phyloP scores from a whole-genome alignment of 2,888 invertebrate genomes.

The Sesamia inferens region DNA sequence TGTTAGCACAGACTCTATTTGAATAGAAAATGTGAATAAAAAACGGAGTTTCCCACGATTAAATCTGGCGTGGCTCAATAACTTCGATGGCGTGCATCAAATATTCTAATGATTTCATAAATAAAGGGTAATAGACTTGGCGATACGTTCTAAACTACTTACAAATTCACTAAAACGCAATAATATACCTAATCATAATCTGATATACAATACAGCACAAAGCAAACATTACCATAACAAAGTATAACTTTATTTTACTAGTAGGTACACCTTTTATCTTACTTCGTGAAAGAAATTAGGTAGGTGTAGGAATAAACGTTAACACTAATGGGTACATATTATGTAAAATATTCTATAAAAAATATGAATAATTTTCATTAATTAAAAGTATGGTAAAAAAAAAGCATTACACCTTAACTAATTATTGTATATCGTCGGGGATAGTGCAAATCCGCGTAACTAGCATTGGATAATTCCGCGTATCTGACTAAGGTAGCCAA shows the following conservation, averaged over 20 bases:
- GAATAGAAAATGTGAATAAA: not conserved
- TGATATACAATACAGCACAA: not conserved
- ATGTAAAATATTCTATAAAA: not conserved
- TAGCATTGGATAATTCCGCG: too few relatives aligned
- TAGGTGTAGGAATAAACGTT: not conserved
- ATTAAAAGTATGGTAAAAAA: slow-evolving; percentile 10
- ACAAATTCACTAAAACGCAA: slow-evolving; percentile 3
- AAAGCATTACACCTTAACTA: not conserved
- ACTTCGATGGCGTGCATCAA: slow-evolving; percentile 20
- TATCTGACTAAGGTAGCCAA: too few relatives aligned
- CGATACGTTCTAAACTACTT: not conserved
- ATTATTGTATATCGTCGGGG: too few relatives aligned
- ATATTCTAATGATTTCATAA: slow-evolving; percentile 7
- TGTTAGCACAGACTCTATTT: not conserved
- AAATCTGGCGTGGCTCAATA: slow-evolving; percentile 6
- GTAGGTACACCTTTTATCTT: not conserved
- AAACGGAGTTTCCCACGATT: slow-evolving; percentile 7
- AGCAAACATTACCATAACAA: not conserved
- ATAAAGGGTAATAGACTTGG: not conserved
- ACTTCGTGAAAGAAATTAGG: not conserved
- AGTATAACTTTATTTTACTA: not conserved
- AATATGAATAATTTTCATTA: slow-evolving; percentile 12
- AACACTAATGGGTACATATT: not conserved
- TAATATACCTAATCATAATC: not conserved
- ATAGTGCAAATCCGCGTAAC: too few relatives aligned